Conservation (phyloP, 2,797 vertebrate species). For the Botia kubotai region DNA sequence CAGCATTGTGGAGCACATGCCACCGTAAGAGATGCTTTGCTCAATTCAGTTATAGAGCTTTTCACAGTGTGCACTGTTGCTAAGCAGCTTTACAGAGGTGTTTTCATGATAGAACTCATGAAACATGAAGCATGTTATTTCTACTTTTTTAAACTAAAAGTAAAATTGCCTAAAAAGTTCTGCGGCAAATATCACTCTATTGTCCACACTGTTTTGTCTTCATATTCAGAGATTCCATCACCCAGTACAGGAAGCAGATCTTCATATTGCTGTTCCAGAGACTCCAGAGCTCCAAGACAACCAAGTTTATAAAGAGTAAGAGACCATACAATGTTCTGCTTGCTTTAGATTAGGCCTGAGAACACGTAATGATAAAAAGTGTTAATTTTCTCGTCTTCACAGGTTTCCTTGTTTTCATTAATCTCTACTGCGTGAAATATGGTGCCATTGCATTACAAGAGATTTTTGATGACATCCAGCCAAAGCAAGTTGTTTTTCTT, state of each 20-base stretch:
- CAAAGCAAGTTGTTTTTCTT: constrained; percentile 84
- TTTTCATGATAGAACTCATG: too few species aligned
- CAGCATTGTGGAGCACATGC: constrained; percentile 97
- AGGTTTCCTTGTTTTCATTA: constrained; percentile 82
- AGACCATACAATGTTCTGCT: neutral
- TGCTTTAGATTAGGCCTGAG: neutral
- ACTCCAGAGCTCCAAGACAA: constrained; percentile 97
- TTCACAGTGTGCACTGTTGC: too few species aligned
- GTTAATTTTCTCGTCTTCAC: constrained; percentile 80
- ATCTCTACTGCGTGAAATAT: constrained; percentile 93
- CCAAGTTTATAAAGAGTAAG: constrained; percentile 98
- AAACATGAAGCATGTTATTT: too few species aligned
- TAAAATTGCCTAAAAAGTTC: too few species aligned
- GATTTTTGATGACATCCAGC: constrained; percentile 96
- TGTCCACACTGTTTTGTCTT: neutral
- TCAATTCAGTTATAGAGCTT: too few species aligned
- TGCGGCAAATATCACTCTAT: neutral
- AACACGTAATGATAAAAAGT: neutral
- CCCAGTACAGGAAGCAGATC: constrained; percentile 96
- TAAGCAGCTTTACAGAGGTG: too few species aligned
- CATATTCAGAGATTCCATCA: constrained; percentile 86
- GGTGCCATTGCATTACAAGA: constrained; percentile 95
- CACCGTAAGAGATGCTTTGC: constrained; percentile 81
- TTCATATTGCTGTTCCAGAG: constrained; percentile 98
- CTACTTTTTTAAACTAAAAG: too few species aligned